A percentile compares a stretch with the other conserved stretches of the same genome.
Evolutionary conservation across 2,888 invertebrate genomes (phyloP).

Genomic region (Hedychridium roseum): DNA sequence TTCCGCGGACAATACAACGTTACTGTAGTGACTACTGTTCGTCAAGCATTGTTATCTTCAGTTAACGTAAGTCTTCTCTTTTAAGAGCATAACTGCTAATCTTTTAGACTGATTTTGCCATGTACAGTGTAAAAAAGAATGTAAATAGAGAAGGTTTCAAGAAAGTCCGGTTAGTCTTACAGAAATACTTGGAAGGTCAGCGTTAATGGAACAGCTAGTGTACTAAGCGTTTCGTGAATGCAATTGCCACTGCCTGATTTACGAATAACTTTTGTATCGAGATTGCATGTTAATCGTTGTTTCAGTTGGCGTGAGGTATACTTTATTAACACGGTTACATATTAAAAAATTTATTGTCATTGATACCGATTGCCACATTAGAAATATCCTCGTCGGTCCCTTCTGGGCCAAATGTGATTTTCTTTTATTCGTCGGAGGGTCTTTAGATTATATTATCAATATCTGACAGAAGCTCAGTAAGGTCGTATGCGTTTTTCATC

Average conservation of each 20-base stretch:
- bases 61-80: no score
- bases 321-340: slow-evolving; percentile 27
- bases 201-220: slow-evolving; percentile 20
- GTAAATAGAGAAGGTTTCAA: slow-evolving; percentile 49
- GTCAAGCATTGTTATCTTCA: no score
- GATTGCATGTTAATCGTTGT: slow-evolving; percentile 36
- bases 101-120: slow-evolving; percentile 26
- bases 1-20: no score
- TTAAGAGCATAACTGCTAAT: no score
- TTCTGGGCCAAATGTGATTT: no score
- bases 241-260: slow-evolving; percentile 50
- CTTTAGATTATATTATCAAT: no score
- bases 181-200: slow-evolving; percentile 27
- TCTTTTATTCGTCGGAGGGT: no score
- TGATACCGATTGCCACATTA: slow-evolving; percentile 23
- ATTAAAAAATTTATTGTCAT: slow-evolving; percentile 16
- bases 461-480: no score
- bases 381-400: no score
- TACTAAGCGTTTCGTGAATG: slow-evolving; percentile 37
- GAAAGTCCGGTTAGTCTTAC: slow-evolving; percentile 34
- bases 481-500: no score
- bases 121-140: slow-evolving; percentile 55
- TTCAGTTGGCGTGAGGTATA: slow-evolving; percentile 31
- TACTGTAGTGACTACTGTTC: no score
- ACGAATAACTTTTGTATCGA: slow-evolving; percentile 39